Evolutionary conservation across 2,888 invertebrate species (phyloP), one percentile per base, ranked within the genome.

Genomic region (Cantharis lateralis): DNA sequence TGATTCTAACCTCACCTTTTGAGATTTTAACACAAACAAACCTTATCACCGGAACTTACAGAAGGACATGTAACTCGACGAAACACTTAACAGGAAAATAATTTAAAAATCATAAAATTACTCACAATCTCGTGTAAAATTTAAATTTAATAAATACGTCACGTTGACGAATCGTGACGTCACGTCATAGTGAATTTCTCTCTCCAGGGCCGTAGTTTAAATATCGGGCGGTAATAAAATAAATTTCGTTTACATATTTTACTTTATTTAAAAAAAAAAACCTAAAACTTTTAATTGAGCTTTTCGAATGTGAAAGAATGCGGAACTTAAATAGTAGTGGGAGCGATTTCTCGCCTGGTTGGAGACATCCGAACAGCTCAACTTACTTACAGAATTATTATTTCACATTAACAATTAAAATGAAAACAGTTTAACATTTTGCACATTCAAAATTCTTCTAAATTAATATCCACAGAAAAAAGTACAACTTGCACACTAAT

Each of bases 401-500:
- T 48, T 48, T 48, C 48, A 48, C 48, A 48, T 48, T n/a, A 48
- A 48, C 48, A 48, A 48, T 48, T 48, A 48, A n/a, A n/a, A 48
- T 48, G 48, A 48, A 48, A 48, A 48, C 48, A n/a, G n/a, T n/a
- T 48, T 48, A 48, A 48, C 48, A 48, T 48, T 48, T 48, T 48
- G 48, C 48, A 48, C 48, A 48, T 48, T 48, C 48, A 48, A 48
- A 48, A 48, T 48, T 48, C 48, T 48, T 48, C 48, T n/a, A 48
- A 48, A 48, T 48, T 48, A 48, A 48, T 48, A 48, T 48, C 48
- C 48, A 48, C 48, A 48, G 48, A 48, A 48, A 1, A 66, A 20
- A 66, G 64, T n/a, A 66, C 64, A 16, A 64, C 62, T 61, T 70
- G 62, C 62, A 75, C 82, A 75, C 82, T 84, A 88, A 83, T 88